Evolutionary conservation across 2,888 invertebrate genomes (phyloP).

Genomic region (Brenthis daphne): DNA sequence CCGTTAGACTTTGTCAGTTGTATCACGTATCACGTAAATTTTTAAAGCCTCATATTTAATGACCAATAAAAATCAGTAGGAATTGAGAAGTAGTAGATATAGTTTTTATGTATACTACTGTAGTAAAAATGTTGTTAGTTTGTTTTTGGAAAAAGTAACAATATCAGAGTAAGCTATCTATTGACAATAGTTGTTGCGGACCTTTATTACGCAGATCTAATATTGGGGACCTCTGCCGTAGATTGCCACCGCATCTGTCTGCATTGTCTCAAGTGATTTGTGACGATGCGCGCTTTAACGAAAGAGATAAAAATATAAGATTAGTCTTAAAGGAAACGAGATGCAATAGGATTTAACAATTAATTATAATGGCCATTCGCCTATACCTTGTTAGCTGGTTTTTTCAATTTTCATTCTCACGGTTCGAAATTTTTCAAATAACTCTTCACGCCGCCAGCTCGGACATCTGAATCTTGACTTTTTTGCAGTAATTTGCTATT

Average conservation of each 20-base stretch:
- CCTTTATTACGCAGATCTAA: not conserved
- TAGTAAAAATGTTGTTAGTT: no score
- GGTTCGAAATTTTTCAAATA: conserved; percentile 59
- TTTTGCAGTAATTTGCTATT: conserved; percentile 25
- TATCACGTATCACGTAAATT: no score
- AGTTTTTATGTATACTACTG: no score
- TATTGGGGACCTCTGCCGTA: conserved; percentile 12
- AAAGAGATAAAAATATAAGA: conserved; percentile 46
- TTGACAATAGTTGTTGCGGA: not conserved
- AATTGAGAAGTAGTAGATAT: no score
- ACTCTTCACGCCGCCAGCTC: conserved; percentile 65
- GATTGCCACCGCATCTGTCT: conserved; percentile 54
- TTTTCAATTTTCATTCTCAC: conserved; percentile 60
- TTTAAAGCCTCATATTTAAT: no score
- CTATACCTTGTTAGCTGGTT: conserved; percentile 60
- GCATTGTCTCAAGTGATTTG: conserved; percentile 73
- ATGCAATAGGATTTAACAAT: conserved; percentile 49
- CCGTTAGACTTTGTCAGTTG: no score
- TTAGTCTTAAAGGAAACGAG: conserved; percentile 44
- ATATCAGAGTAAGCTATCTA: not conserved
- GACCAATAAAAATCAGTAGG: no score
- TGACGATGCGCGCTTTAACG: conserved; percentile 50
- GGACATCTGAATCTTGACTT: conserved; percentile 57
- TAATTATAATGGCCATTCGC: conserved; percentile 66
- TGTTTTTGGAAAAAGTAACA: not conserved